Evolutionary conservation across 2,797 vertebrate genomes (phyloP).

Genomic region (Eulemur mongoz): DNA sequence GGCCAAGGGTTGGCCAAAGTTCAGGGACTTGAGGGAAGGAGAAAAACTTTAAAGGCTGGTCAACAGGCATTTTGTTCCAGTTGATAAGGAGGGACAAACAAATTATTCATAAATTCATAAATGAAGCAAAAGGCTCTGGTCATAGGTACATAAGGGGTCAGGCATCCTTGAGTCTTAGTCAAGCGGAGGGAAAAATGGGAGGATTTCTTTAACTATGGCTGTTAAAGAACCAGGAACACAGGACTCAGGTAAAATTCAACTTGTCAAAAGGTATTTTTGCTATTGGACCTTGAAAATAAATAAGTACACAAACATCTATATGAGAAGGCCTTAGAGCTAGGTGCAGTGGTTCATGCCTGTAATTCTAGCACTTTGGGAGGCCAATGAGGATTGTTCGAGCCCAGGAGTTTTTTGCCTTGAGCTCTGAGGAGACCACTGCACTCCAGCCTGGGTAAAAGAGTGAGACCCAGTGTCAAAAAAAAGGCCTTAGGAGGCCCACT

Average conservation of each 20-base stretch:
- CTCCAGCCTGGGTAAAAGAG: not conserved
- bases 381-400: not conserved
- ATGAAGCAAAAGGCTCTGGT: not conserved
- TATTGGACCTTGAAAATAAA: conserved; percentile 4
- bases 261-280: not conserved
- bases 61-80: not conserved
- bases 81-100: not conserved
- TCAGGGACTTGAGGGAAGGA: not conserved
- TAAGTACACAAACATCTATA: not conserved
- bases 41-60: not conserved
- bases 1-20: not conserved
- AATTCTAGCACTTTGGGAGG: not conserved
- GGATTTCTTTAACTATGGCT: not conserved
- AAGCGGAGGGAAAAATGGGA: not conserved
- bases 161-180: not conserved
- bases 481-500: not conserved
- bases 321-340: not conserved
- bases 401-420: not conserved
- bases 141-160: not conserved
- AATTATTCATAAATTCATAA: not conserved
- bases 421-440: not conserved
- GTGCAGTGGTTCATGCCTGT: not conserved
- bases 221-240: not conserved
- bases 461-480: not conserved
- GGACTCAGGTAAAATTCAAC: not conserved